Evolutionary conservation across 2,113 vertebrate genomes (phyloP).

Genomic region (Oenanthe melanoleuca): DNA sequence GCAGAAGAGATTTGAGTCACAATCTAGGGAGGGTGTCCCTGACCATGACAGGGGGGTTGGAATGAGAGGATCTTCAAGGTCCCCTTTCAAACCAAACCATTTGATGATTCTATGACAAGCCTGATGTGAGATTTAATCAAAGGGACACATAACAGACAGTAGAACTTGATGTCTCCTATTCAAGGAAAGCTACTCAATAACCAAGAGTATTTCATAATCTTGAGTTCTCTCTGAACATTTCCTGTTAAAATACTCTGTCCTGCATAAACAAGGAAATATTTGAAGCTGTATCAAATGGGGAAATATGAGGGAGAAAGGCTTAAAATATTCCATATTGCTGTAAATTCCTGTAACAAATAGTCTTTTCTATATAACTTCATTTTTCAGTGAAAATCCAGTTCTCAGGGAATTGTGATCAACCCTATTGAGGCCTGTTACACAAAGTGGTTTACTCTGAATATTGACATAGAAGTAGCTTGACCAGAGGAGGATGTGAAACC

Average conservation of each 20-base stretch:
- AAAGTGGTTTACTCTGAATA: not conserved
- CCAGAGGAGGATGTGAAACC: not conserved
- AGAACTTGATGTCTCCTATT: not conserved
- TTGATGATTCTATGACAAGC: not conserved
- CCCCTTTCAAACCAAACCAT: not conserved
- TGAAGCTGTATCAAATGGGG: fast-evolving
- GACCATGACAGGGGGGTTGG: not conserved
- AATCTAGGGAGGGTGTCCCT: not conserved
- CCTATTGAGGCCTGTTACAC: not conserved
- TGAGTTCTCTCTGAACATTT: not conserved
- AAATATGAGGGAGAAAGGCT: not conserved
- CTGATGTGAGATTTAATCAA: not conserved
- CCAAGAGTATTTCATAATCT: not conserved
- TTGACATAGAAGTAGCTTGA: not conserved
- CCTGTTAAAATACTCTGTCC: not conserved
- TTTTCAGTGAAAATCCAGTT: not conserved
- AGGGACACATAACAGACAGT: not conserved
- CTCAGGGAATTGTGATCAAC: not conserved
- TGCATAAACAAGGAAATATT: not conserved
- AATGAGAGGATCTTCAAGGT: fast-evolving
- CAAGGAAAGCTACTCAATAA: not conserved
- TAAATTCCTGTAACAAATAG: not conserved
- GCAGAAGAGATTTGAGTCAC: not conserved
- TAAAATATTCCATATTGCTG: not conserved
- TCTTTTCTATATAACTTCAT: not conserved